These are phyloP conservation scores for Apomyelois bistriatella DNA, from an alignment of 2,888 invertebrate genomes.

Conservation along the genomic window DNA sequence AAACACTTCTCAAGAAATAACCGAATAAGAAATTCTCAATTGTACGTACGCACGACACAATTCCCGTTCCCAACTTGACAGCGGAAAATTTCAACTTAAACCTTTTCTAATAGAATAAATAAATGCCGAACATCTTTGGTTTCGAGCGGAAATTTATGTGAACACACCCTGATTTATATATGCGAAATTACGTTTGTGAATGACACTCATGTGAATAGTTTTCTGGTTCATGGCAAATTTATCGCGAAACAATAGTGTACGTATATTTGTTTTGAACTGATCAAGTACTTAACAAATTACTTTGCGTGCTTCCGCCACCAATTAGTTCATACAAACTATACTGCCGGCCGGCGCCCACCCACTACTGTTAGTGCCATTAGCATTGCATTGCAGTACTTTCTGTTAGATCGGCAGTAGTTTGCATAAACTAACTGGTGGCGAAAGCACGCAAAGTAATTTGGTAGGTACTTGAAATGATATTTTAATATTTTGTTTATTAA, in stretches of 20 bases:
- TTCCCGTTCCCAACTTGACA: conserved; percentile 43
- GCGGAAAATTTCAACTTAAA: conserved; percentile 57
- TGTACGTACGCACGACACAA: conserved; percentile 52
- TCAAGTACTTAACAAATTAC: too few species aligned
- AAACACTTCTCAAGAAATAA: conserved; percentile 76
- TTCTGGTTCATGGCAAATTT: conserved; percentile 9
- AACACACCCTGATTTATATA: conserved; percentile 26
- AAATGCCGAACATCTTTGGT: conserved; percentile 41
- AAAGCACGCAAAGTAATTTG: too few species aligned
- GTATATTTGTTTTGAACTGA: too few species aligned
- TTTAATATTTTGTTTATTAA: too few species aligned
- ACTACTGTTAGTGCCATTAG: too few species aligned
- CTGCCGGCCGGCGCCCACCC: too few species aligned
- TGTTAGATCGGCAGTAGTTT: too few species aligned
- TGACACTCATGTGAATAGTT: conserved; percentile 11
- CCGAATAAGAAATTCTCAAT: conserved; percentile 72
- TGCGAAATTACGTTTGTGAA: conserved; percentile 16
- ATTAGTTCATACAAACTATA: too few species aligned
- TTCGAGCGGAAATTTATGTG: conserved; percentile 30
- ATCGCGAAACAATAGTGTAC: background rate
- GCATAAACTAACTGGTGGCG: too few species aligned
- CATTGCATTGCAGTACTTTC: too few species aligned
- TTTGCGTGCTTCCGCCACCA: too few species aligned
- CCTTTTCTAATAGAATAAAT: conserved; percentile 58
- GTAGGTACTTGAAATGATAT: too few species aligned